Base-by-base conservation (phyloP, 1,140 invertebrate genomes). In the Drosophila asahinai region DNA sequence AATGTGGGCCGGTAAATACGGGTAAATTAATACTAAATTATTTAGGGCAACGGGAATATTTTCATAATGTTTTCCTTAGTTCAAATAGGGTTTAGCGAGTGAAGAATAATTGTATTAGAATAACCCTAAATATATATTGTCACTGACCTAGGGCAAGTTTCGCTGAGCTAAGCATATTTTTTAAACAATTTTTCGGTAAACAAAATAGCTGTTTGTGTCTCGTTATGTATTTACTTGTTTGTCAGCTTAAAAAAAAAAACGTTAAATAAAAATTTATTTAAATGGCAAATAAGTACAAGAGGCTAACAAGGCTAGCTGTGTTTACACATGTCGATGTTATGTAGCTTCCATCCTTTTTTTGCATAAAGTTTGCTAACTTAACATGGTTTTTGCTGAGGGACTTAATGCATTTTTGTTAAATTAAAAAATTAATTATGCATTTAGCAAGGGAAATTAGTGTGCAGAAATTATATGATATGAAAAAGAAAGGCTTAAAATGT, bases 271-370 rank as follows among this genome's bases (percentile, higher is more conserved):
- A 58, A 67, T 36, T 19, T 58, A 14, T 38, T 71, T 54, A 42
- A 22, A 49, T 49, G 17, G 47, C 40, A 48, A 66, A 52, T 48
- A 58, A 49, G 70, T 40, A 55, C n/a, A 22, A 15, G 17, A 7
- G 2, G 1, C 2, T n/a, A n/a, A 42, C 40, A 42, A n/a, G 40
- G 40, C 19, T 22, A 22, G 22, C 8, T 15, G 14, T 55, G 19
- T 55, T 55, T 38, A 55, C 52, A 55, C 19, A 8, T 38, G 33
- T 40, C 38, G 7, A 22, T 55, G 52, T 38, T 19, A 1, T 38
- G 17, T 15, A 4, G 36, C 33, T 15, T 55, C 38, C 2, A 55
- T 3, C 19, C 51, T 5, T 19, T 38, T 52, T 22, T 55, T 11
- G 1, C 14, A 15, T 15, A 55, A 55, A 38, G 33, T 55, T 55